Conservation (phyloP, 2,797 vertebrate species). For the Sebastes paucispinis region DNA sequence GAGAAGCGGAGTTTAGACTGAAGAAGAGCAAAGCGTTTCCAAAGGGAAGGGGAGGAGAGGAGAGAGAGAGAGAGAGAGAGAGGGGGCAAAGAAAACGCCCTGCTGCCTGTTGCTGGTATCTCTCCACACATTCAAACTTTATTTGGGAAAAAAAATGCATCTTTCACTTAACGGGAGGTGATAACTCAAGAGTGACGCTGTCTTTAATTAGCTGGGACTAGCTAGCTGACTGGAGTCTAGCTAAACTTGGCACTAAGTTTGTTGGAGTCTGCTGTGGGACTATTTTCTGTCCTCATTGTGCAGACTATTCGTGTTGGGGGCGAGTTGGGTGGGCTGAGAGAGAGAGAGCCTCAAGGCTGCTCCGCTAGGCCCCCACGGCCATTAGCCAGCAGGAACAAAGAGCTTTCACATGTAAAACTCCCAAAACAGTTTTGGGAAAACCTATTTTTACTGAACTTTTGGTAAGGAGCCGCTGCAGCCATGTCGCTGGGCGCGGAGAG, state of each 20-base stretch:
- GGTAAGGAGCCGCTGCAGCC: conserved; percentile 19
- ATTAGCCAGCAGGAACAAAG: conserved; percentile 73
- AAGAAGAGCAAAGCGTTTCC: conserved; percentile 20
- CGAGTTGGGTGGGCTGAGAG: conserved; percentile 75
- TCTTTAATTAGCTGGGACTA: neutral
- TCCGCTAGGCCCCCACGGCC: conserved; percentile 78
- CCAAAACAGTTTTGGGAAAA: conserved; percentile 9
- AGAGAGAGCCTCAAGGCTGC: conserved; percentile 61
- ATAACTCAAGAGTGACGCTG: conserved; percentile 19
- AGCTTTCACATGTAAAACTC: conserved; percentile 72
- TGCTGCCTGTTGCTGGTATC: conserved; percentile 70
- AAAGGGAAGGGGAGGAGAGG: conserved; percentile 50
- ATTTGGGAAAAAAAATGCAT: conserved; percentile 63
- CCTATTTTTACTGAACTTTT: conserved; percentile 11
- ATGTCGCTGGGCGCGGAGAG: conserved; percentile 85
- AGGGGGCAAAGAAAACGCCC: conserved; percentile 83
- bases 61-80: too few relatives aligned
- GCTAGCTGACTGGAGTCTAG: neutral
- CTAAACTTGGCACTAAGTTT: conserved; percentile 18
- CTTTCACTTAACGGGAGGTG: conserved; percentile 45
- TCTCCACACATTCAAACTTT: conserved; percentile 79
- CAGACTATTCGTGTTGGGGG: conserved; percentile 63
- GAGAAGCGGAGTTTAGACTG: conserved; percentile 22
- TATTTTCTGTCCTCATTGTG: conserved; percentile 72
- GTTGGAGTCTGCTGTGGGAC: conserved; percentile 39